These are phyloP conservation scores for Xestia ashworthii DNA, from an alignment of 2,888 invertebrate species.

Conservation along the genomic window DNA sequence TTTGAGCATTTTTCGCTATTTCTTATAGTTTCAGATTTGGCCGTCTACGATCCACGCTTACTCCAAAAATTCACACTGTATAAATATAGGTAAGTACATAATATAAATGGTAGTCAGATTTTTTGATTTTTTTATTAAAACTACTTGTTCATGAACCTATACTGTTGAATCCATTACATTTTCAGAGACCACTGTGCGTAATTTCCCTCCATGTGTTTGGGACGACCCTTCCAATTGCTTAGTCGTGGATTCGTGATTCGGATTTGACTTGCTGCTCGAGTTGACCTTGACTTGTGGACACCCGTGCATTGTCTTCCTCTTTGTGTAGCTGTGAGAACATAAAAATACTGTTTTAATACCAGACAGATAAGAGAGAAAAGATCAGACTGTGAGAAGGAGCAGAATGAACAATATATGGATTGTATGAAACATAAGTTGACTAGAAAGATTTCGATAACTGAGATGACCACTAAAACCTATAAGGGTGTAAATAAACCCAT, in stretches of 20 bases:
- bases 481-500: no score
- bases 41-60: no score
- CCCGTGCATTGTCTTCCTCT: conserved; percentile 38
- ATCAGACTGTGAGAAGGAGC: not conserved
- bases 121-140: no score
- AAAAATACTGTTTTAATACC: not conserved
- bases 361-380: not conserved
- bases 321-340: conserved; percentile 51
- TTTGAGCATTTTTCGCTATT: no score
- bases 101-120: no score
- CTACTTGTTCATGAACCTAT: not conserved
- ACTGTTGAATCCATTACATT: conserved; percentile 4
- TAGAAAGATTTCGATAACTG: not conserved
- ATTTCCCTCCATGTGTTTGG: conserved; percentile 69
- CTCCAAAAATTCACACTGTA: no score
- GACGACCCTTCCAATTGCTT: conserved; percentile 66
- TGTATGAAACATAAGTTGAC: not conserved
- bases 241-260: conserved; percentile 68
- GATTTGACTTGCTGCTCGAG: conserved; percentile 60
- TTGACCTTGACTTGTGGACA: conserved; percentile 67
- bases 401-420: not conserved
- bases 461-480: not conserved
- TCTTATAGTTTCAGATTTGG: no score
- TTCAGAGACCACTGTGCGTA: conserved; percentile 22
- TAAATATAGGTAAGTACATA: no score